phyloP scores from a whole-genome alignment of 1,140 invertebrate species.

The Drosophila orosa region DNA sequence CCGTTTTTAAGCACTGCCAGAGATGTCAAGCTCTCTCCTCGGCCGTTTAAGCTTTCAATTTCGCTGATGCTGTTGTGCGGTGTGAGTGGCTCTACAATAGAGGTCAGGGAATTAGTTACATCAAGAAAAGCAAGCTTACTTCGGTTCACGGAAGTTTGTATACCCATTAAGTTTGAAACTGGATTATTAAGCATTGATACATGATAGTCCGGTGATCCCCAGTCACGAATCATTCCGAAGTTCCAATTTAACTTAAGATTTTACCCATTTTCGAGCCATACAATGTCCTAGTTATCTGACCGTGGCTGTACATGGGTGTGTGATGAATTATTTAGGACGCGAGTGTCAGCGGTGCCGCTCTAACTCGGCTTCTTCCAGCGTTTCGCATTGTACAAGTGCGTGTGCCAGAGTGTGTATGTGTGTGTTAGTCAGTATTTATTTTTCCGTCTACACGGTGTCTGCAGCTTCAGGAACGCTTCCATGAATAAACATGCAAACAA shows the following conservation, averaged over 20 bases:
- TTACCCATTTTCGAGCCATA: background rate
- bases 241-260: background rate
- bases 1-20: constrained; percentile 50
- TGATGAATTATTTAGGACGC: constrained; percentile 68
- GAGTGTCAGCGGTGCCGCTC: constrained; percentile 1
- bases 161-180: too few relatives aligned
- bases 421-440: constrained; percentile 56
- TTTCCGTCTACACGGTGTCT: constrained; percentile 70
- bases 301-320: background rate
- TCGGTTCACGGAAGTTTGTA: too few relatives aligned
- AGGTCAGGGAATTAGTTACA: background rate
- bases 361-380: constrained; percentile 41
- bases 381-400: constrained; percentile 41
- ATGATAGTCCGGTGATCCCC: too few relatives aligned
- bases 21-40: constrained; percentile 48
- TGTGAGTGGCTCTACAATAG: constrained; percentile 3
- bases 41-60: constrained; percentile 72
- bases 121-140: too few relatives aligned
- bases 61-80: constrained; percentile 29
- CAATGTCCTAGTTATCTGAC: background rate
- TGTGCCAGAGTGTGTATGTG: constrained; percentile 8
- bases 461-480: constrained; percentile 37
- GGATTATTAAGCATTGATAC: too few relatives aligned
- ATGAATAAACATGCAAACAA: constrained; percentile 74
- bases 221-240: background rate